Evolutionary conservation across 1,140 invertebrate species (phyloP), one percentile per base, ranked within the genome.

Genomic region (Gonioctena quinquepunctata): DNA sequence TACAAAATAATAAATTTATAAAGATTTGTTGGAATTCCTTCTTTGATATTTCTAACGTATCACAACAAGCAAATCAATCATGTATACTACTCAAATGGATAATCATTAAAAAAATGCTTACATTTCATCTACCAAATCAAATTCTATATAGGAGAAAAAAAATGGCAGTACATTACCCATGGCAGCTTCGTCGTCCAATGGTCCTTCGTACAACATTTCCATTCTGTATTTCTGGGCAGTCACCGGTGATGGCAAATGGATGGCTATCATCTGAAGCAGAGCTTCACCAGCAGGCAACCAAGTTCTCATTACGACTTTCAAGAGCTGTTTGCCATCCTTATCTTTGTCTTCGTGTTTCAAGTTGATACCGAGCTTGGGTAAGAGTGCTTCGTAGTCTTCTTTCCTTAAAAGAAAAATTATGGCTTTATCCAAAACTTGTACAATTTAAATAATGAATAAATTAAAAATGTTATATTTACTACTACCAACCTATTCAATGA

Each of bases 271-370:
- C 89, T 99, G 96, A 90, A 99, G 94, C 77, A 99, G 86, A 83
- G 98, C 96, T 86, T 99, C 98, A 80, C 98, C 98, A 87, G 98
- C 98, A 69, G 98, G 98, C 81, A 99, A 88, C 98, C 98, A 99
- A 62, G 95, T 96, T 81, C 97, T 91, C 97, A 99, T 99, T 27
- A 99, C 94, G 78, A 97, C 93, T 88, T 97, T 97, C 68, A 97
- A 86, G 50, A 97, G 85, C 72, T 91, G 90, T 83, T 96, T 97
- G 81, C 95, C 95, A 80, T 98, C 95, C 83, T 98, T 95, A 66
- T 99, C 97, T 81, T 93, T 93, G 80, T 99, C 98, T 83, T 99
- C 98, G 75, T 91, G 89, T 80, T 95, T 95, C 74, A 99, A 85
- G 77, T 94, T 92, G 80, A 99, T 95, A 68, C 93, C 94, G 68